Percentiles rank a stretch among this genome's conserved stretches.
Conservation (phyloP, 2,888 invertebrate species). For the Dynastes tityus region DNA sequence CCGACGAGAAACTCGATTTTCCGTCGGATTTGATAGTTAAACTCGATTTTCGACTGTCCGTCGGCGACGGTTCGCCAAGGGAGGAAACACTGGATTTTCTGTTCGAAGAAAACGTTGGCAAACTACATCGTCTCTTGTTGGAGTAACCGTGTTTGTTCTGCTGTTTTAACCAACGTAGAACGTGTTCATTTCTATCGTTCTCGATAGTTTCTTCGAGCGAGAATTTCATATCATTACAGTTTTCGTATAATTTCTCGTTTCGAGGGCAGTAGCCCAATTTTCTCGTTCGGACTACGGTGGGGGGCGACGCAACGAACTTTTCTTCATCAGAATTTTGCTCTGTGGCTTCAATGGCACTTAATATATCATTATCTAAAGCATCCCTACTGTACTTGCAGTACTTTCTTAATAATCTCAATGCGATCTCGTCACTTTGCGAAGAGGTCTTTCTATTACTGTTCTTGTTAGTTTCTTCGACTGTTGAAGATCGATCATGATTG, state of each 20-base stretch:
- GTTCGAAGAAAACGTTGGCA: constrained; percentile 57
- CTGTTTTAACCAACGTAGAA: constrained; percentile 69
- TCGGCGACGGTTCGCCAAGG: constrained; percentile 61
- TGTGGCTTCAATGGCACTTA: constrained; percentile 66
- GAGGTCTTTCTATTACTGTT: constrained; percentile 60
- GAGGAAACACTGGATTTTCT: constrained; percentile 61
- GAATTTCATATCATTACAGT: constrained; percentile 63
- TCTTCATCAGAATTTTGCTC: constrained; percentile 49
- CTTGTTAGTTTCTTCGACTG: constrained; percentile 35
- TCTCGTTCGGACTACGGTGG: constrained; percentile 55
- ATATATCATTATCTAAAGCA: constrained; percentile 66
- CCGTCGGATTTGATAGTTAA: constrained; percentile 59
- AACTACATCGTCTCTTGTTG: constrained; percentile 53
- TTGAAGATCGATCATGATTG: constrained; percentile 48
- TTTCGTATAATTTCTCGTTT: constrained; percentile 68
- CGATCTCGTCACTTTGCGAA: constrained; percentile 68
- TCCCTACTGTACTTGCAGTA: constrained; percentile 69
- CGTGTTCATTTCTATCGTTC: constrained; percentile 68
- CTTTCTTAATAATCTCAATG: constrained; percentile 68
- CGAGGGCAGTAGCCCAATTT: constrained; percentile 66
- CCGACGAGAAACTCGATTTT: constrained; percentile 58
- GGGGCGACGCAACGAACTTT: constrained; percentile 44
- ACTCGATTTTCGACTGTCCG: constrained; percentile 65
- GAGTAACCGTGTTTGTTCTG: constrained; percentile 59
- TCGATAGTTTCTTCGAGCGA: constrained; percentile 63